These are phyloP conservation scores for Epirrhoe tristata DNA, from an alignment of 2,888 invertebrate species.

Conservation along the genomic window DNA sequence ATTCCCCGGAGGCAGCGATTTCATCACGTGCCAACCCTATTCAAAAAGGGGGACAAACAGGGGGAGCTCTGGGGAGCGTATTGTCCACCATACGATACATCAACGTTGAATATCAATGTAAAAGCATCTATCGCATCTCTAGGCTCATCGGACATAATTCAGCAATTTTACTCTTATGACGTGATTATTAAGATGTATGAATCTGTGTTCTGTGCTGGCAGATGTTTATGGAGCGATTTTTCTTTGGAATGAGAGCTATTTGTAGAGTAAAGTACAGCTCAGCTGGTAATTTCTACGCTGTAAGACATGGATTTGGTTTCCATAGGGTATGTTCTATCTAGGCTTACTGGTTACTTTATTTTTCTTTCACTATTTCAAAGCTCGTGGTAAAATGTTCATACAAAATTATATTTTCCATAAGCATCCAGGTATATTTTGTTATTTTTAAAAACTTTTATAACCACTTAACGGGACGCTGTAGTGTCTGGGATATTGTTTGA, in stretches of 20 bases:
- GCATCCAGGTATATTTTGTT: too few species aligned
- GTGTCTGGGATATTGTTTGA: too few species aligned
- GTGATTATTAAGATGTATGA: constrained; percentile 69
- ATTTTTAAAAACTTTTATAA: too few species aligned
- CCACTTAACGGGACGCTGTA: too few species aligned
- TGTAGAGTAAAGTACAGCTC: constrained; percentile 36
- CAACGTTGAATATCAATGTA: constrained; percentile 78
- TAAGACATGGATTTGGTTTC: too few species aligned
- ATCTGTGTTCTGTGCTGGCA: constrained; percentile 30
- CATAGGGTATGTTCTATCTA: too few species aligned
- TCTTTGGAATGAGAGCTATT: constrained; percentile 41
- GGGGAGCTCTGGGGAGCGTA: constrained; percentile 62
- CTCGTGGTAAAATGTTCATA: too few species aligned
- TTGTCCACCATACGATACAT: constrained; percentile 73
- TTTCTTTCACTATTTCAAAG: too few species aligned
- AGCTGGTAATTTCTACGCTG: too few species aligned
- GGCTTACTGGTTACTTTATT: too few species aligned
- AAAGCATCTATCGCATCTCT: constrained; percentile 67
- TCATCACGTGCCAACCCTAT: constrained; percentile 55
- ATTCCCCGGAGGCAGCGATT: too few species aligned
- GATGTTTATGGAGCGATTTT: constrained; percentile 40
- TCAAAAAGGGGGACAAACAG: constrained; percentile 50
- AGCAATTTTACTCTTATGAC: constrained; percentile 66
- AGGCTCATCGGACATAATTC: constrained; percentile 70
- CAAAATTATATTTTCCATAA: too few species aligned